Base-by-base conservation (phyloP, 2,113 vertebrate species). In the Donacobius atricapilla region DNA sequence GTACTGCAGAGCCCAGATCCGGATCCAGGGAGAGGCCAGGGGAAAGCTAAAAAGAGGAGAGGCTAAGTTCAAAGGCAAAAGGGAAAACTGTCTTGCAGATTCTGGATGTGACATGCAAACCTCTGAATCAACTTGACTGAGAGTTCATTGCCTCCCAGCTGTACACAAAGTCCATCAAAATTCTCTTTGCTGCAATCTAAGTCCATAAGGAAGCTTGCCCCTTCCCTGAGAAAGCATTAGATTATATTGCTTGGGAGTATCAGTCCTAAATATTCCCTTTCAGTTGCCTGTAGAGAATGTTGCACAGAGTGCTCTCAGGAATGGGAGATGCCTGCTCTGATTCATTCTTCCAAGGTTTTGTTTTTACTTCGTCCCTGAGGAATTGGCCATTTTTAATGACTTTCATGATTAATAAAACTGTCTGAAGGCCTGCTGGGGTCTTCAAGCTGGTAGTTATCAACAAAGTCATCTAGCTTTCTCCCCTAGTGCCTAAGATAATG, bases 371-470 rank as follows among this genome's bases (percentile, higher is more conserved):
- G 51, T 33, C 94, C 72, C 83, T 39, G 65, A 92, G 89, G 91
- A 95, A 92, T 1, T 89, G 56, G 48, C 77, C 87, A 40, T 68
- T 96, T 93, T 87, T 68, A 94, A 93, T 91, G 42, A 91, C 60
- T 94, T 95, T 37, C 75, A 84, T 95, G 91, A 94, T 96, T 81
- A 91, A 89, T 95, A 96, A 95, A 95, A 91, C 89, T 95, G 94
- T 89, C 93, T 87, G 91, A 92, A 94, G 61, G 53, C 81, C 73
- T 93, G 73, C 73, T 95, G 83, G 40, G 83, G 81, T 94, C 89
- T 94, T 95, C 77, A 76, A 87, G 48, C 21, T 69, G 57, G 77
- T 72, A 48, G 83, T 89, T 96, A 92, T 95, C 94, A 94, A 53
- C 48, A 84, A 73, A 93, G 69, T 87, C 91, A 95, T 95, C 95